phyloP scores from a whole-genome alignment of 2,888 invertebrate genomes.

The Neocrepidodera transversa region DNA sequence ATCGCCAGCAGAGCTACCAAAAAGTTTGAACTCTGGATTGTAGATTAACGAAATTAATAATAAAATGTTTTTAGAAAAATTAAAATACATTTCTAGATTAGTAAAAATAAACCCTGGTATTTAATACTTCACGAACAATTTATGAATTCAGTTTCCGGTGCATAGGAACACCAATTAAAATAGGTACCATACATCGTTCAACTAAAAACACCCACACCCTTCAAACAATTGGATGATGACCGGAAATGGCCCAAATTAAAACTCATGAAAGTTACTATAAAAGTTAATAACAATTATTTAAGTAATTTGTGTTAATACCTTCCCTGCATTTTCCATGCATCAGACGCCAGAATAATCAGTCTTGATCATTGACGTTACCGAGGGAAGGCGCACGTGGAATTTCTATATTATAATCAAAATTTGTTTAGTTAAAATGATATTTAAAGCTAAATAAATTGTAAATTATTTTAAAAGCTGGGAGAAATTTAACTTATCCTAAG shows the following conservation, averaged over 20 bases:
- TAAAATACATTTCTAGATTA: no score
- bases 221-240: slow-evolving; percentile 33
- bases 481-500: no score
- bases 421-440: no score
- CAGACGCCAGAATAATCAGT: slow-evolving; percentile 27
- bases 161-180: slow-evolving; percentile 16
- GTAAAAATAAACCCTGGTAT: not conserved
- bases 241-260: slow-evolving; percentile 34
- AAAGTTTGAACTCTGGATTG: no score
- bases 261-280: slow-evolving; percentile 33
- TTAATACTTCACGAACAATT: not conserved
- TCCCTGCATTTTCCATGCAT: slow-evolving; percentile 29
- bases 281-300: slow-evolving; percentile 32
- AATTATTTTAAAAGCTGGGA: no score
- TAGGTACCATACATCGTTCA: slow-evolving; percentile 21
- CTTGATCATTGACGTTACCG: slow-evolving; percentile 1
- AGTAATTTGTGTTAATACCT: slow-evolving; percentile 35
- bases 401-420: no score
- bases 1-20: no score
- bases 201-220: slow-evolving; percentile 33
- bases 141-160: slow-evolving; percentile 22
- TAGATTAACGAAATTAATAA: no score
- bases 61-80: no score
- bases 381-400: no score
- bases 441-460: no score